Conservation (phyloP, 2,797 vertebrate species). For the Alauda arvensis region DNA sequence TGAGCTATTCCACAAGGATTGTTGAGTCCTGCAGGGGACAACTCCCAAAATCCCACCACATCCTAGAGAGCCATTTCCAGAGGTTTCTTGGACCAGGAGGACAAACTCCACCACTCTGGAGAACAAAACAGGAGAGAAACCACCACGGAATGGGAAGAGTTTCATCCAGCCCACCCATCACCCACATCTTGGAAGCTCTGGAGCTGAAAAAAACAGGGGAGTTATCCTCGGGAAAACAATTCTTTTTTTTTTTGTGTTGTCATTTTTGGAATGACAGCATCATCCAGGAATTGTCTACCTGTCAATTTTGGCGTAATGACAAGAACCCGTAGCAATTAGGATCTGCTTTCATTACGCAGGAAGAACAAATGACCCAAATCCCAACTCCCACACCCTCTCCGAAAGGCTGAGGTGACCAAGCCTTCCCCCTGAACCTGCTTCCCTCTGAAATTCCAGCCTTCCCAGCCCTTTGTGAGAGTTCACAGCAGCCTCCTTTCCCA, state of each 20-base stretch:
- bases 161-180: background rate
- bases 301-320: background rate
- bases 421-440: background rate
- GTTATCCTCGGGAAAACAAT: fast-evolving
- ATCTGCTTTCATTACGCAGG: fast-evolving
- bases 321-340: background rate
- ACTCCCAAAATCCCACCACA: background rate
- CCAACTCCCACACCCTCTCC: background rate
- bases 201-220: background rate
- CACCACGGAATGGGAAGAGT: background rate
- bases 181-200: background rate
- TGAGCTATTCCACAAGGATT: background rate
- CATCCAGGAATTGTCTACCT: background rate
- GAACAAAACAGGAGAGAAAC: background rate
- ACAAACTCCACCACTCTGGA: background rate
- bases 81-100: background rate
- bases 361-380: background rate
- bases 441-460: background rate
- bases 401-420: background rate
- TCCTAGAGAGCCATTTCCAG: background rate
- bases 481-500: background rate
- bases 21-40: fast-evolving
- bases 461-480: background rate
- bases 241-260: fast-evolving
- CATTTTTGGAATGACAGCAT: background rate